phyloP scores from a whole-genome alignment of 2,888 invertebrate genomes.

The Nebria salina region DNA sequence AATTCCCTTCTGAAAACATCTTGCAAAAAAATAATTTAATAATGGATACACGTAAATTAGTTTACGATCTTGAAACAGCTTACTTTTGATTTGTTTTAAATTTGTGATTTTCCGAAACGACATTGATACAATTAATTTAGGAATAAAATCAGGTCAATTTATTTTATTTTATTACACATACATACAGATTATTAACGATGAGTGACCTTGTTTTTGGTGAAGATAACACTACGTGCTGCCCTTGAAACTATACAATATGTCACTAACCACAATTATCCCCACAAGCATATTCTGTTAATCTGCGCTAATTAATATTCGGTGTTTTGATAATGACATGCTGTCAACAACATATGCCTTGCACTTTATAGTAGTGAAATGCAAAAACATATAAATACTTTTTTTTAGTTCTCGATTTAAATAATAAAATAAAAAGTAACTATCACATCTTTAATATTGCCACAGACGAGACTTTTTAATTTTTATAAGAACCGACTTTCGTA shows the following conservation, averaged over 20 bases:
- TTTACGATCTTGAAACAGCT: too few species aligned
- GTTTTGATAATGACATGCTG: background rate
- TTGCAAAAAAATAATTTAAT: too few species aligned
- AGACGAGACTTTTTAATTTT: too few species aligned
- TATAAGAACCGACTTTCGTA: too few species aligned
- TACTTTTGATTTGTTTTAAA: too few species aligned
- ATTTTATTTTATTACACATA: background rate
- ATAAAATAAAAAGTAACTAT: too few species aligned
- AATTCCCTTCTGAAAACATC: too few species aligned
- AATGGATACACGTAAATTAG: too few species aligned
- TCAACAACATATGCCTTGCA: background rate
- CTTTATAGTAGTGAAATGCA: background rate
- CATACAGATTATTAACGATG: background rate
- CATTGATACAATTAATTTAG: background rate
- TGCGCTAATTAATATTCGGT: conserved; percentile 1
- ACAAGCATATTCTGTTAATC: background rate
- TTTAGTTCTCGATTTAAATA: too few species aligned
- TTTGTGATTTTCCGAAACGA: too few species aligned
- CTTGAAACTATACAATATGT: background rate
- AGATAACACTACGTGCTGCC: background rate
- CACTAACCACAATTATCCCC: background rate
- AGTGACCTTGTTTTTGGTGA: background rate
- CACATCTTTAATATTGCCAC: too few species aligned
- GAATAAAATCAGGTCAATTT: background rate
- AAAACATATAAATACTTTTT: background rate